phyloP scores from a whole-genome alignment of 2,797 vertebrate genomes.

The Rachycentron canadum region DNA sequence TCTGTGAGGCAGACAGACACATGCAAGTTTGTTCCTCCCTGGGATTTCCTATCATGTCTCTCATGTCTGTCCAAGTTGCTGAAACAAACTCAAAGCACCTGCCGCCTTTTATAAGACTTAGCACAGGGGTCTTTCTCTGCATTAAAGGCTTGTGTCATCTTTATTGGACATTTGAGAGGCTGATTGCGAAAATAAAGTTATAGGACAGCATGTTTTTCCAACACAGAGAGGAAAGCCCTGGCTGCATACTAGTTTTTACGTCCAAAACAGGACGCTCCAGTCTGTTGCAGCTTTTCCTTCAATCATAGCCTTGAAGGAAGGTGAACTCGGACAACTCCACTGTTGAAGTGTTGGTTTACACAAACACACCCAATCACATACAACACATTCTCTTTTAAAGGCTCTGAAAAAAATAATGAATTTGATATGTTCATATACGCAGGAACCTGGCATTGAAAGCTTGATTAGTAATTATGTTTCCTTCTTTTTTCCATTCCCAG shows the following conservation, averaged over 20 bases:
- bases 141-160: slow-evolving; percentile 28
- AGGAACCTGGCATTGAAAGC: slow-evolving; percentile 39
- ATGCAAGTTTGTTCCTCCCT: slow-evolving; percentile 60
- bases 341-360: slow-evolving; percentile 54
- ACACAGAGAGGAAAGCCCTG: slow-evolving; percentile 55
- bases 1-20: slow-evolving; percentile 56
- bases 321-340: slow-evolving; percentile 60
- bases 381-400: slow-evolving; percentile 33
- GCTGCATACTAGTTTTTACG: slow-evolving; percentile 70
- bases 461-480: slow-evolving; percentile 6
- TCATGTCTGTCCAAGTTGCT: slow-evolving; percentile 71
- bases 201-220: slow-evolving; percentile 65
- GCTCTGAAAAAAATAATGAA: slow-evolving; percentile 43
- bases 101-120: slow-evolving; percentile 40
- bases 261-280: slow-evolving; percentile 81
- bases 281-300: slow-evolving; percentile 70
- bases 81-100: slow-evolving; percentile 58
- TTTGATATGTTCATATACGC: slow-evolving; percentile 7
- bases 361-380: slow-evolving; percentile 37
- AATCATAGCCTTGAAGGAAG: slow-evolving; percentile 67
- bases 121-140: not conserved
- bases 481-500: slow-evolving; percentile 13
- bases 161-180: slow-evolving; percentile 43
- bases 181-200: slow-evolving; percentile 51
- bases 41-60: slow-evolving; percentile 74